Conservation (phyloP, 2,888 invertebrate species). For the Axea sp. region DNA sequence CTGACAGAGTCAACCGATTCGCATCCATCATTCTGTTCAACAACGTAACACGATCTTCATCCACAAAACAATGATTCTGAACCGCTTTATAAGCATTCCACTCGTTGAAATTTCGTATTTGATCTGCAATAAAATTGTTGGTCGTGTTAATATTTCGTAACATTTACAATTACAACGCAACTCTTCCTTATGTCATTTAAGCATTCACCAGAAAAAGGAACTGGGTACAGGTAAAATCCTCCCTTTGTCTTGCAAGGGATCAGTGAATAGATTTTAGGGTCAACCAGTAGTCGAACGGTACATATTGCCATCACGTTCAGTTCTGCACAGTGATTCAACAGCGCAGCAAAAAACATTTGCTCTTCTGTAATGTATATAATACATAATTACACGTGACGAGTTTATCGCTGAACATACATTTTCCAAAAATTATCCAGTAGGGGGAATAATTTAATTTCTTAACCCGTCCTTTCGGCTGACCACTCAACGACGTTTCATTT, state of each 20-base stretch:
- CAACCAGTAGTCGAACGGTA: slow-evolving; percentile 25
- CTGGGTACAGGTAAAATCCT: slow-evolving; percentile 65
- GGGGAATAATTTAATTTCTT: too few species aligned
- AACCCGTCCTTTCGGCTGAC: too few species aligned
- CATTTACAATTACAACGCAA: too few species aligned
- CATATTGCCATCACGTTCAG: slow-evolving; percentile 63
- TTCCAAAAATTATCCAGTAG: too few species aligned
- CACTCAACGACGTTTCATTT: too few species aligned
- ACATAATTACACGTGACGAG: too few species aligned
- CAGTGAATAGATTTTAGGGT: slow-evolving; percentile 54
- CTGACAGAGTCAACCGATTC: slow-evolving; percentile 28
- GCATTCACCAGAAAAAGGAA: slow-evolving; percentile 59
- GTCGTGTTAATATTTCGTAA: not conserved
- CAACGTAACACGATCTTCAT: slow-evolving; percentile 42
- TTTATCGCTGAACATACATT: too few species aligned
- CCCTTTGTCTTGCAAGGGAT: slow-evolving; percentile 63
- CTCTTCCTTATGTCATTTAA: not conserved
- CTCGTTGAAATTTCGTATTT: slow-evolving; percentile 47
- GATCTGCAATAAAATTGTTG: slow-evolving; percentile 54
- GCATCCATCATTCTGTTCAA: slow-evolving; percentile 52
- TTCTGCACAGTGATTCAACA: slow-evolving; percentile 55
- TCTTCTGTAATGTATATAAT: slow-evolving; percentile 47
- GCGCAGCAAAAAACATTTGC: slow-evolving; percentile 57
- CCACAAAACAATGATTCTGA: slow-evolving; percentile 1
- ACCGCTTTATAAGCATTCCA: slow-evolving; percentile 10